Evolutionary conservation across 2,113 vertebrate genomes (phyloP).

Genomic region (Arizona elegans): DNA sequence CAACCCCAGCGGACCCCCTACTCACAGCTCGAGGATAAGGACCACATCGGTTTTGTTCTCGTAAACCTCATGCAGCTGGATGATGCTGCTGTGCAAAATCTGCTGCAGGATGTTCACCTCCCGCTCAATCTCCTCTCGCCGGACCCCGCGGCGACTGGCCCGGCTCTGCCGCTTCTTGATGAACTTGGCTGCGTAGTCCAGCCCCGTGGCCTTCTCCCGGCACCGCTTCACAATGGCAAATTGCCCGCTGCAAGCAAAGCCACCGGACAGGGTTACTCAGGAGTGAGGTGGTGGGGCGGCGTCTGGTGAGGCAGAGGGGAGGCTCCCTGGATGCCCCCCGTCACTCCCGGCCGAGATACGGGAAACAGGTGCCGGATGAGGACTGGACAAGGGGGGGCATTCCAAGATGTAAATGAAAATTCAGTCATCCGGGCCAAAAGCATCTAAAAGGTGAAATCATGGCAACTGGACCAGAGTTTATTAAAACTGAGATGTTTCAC

Average conservation of each 20-base stretch:
- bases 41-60: slow-evolving; percentile 95
- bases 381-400: neutral
- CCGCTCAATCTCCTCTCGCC: slow-evolving; percentile 86
- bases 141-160: slow-evolving; percentile 86
- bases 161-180: slow-evolving; percentile 91
- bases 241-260: slow-evolving; percentile 81
- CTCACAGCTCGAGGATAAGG: slow-evolving; percentile 97
- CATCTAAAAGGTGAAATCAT: neutral
- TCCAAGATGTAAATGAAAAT: neutral
- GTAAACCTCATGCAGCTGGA: slow-evolving; percentile 87
- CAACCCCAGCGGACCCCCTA: slow-evolving; percentile 29
- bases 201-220: slow-evolving; percentile 78
- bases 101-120: slow-evolving; percentile 91
- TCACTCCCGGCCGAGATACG: neutral
- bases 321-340: neutral
- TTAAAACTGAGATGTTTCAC: neutral
- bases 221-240: slow-evolving; percentile 95
- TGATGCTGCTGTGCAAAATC: slow-evolving; percentile 85
- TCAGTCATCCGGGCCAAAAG: neutral
- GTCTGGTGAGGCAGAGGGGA: neutral
- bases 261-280: neutral
- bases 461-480: neutral
- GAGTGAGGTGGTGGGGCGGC: neutral
- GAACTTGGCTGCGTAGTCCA: slow-evolving; percentile 89
- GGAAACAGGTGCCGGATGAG: neutral